Percentiles rank a stretch among this genome's conserved stretches.
These are phyloP conservation scores for Eristalis arbustorum DNA, from an alignment of 2,888 invertebrate species.

Conservation along the genomic window DNA sequence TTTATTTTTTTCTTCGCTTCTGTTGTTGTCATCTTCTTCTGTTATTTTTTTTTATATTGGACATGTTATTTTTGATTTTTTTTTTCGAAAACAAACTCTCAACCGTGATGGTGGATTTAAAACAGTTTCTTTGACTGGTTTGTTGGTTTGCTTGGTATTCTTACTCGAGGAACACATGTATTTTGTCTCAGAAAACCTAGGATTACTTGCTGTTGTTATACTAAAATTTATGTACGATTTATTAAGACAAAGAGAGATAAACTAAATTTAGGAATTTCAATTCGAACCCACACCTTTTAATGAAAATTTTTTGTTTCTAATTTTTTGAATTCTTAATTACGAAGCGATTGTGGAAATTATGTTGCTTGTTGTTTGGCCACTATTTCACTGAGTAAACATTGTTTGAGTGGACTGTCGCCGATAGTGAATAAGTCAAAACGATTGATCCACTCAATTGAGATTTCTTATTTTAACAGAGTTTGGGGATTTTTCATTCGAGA, in stretches of 20 bases:
- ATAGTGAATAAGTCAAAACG: too few relatives aligned
- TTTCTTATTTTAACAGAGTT: too few relatives aligned
- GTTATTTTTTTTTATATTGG: constrained; percentile 48
- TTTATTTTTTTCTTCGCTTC: constrained; percentile 31
- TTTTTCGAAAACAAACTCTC: constrained; percentile 67
- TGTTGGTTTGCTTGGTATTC: constrained; percentile 51
- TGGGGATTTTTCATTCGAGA: too few relatives aligned
- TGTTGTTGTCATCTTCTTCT: constrained; percentile 65
- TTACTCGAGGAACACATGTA: constrained; percentile 65
- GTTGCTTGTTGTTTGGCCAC: background rate
- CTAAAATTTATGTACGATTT: constrained; percentile 19
- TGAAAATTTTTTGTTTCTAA: constrained; percentile 8
- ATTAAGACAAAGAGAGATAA: constrained; percentile 32
- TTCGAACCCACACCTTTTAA: constrained; percentile 55
- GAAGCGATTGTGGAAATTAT: constrained; percentile 19
- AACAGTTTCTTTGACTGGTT: background rate
- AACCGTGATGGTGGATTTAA: constrained; percentile 57
- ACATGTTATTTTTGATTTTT: constrained; percentile 67
- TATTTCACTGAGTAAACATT: background rate
- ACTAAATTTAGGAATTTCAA: constrained; percentile 49
- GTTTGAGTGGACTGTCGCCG: background rate
- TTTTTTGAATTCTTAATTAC: constrained; percentile 19
- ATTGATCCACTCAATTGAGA: too few relatives aligned
- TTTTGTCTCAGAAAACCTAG: constrained; percentile 16
- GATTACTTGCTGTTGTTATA: background rate